Evolutionary conservation across 2,797 vertebrate species (phyloP).

Genomic region (Alosa sapidissima): DNA sequence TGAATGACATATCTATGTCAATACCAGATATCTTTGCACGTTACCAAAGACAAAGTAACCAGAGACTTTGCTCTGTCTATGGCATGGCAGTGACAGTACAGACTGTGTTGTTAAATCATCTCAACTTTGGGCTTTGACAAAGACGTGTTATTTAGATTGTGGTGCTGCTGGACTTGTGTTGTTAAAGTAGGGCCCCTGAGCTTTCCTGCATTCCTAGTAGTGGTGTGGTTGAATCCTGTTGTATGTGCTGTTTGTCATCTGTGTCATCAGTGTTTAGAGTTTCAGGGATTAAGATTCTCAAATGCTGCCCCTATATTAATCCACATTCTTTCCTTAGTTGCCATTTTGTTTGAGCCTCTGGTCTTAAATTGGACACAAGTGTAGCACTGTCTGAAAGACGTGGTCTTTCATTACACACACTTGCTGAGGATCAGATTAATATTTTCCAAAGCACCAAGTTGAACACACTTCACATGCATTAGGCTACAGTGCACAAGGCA

Average conservation of each 20-base stretch:
- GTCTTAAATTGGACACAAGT: neutral
- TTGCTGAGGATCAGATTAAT: neutral
- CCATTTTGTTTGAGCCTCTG: neutral
- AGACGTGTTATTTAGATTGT: neutral
- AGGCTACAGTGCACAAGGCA: too few species aligned
- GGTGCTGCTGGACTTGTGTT: neutral
- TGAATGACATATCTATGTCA: neutral
- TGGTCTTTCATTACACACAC: neutral
- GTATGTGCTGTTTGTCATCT: constrained; percentile 19
- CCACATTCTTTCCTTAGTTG: neutral
- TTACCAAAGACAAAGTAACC: neutral
- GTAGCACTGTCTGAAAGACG: neutral
- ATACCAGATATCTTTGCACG: neutral
- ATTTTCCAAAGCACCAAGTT: neutral
- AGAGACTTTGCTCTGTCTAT: neutral
- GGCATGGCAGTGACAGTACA: neutral
- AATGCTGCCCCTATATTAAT: neutral
- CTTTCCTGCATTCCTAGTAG: neutral
- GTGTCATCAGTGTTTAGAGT: neutral
- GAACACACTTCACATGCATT: neutral
- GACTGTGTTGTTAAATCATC: neutral
- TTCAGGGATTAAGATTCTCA: neutral
- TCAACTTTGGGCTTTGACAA: neutral
- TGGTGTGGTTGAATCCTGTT: neutral
- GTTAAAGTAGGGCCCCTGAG: neutral